phyloP scores from a whole-genome alignment of 2,113 vertebrate genomes.

The Donacobius atricapilla region DNA sequence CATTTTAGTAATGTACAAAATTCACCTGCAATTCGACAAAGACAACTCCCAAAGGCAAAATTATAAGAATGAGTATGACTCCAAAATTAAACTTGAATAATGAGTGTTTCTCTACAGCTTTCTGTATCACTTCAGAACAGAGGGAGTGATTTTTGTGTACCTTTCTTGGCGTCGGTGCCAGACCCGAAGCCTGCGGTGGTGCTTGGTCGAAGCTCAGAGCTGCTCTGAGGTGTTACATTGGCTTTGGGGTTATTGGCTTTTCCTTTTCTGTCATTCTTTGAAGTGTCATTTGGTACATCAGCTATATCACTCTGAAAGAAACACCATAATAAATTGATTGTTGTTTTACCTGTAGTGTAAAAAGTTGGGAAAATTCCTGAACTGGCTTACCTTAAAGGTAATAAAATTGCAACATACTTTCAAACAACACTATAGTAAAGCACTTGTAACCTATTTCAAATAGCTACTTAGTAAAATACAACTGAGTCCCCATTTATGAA shows the following conservation, averaged over 20 bases:
- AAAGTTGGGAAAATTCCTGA: neutral
- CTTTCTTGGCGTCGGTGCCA: slow-evolving; percentile 82
- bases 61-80: neutral
- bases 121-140: neutral
- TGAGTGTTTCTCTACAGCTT: neutral
- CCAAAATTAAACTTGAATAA: neutral
- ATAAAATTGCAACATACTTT: neutral
- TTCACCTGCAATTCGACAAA: neutral
- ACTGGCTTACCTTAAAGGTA: neutral
- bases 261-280: slow-evolving; percentile 95
- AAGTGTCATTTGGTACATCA: slow-evolving; percentile 92
- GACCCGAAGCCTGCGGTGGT: slow-evolving; percentile 78
- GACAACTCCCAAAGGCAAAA: neutral
- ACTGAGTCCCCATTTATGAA: neutral
- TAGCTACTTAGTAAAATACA: neutral
- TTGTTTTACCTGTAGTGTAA: neutral
- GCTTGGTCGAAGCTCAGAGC: slow-evolving; percentile 85
- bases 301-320: slow-evolving; percentile 92
- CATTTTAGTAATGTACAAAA: neutral
- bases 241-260: slow-evolving; percentile 88
- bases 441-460: neutral
- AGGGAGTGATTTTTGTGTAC: slow-evolving; percentile 43
- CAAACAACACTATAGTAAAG: neutral
- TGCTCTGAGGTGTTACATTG: slow-evolving; percentile 88
- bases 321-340: neutral